Conservation (phyloP, 1,140 invertebrate species). For the Drosophila guanche region DNA sequence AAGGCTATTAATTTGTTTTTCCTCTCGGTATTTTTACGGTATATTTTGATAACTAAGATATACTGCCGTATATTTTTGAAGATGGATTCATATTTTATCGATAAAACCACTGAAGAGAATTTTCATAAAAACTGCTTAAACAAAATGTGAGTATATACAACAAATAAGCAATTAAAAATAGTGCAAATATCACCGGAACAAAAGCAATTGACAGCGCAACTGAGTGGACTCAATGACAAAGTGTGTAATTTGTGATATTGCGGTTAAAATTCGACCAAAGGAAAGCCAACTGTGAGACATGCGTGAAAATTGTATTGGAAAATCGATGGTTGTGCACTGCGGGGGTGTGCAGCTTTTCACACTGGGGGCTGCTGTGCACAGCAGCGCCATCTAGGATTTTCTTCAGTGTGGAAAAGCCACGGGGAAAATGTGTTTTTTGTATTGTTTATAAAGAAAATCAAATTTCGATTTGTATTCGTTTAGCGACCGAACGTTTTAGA, state of each 20-base stretch:
- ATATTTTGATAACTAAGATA: no score
- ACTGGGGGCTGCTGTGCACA: conserved; percentile 58
- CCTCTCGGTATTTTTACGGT: no score
- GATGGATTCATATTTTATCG: not conserved
- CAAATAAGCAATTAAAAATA: conserved; percentile 42
- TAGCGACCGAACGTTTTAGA: conserved; percentile 52
- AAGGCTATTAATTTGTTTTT: no score
- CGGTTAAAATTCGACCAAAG: conserved; percentile 8
- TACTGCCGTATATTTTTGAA: no score
- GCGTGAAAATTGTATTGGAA: conserved; percentile 65
- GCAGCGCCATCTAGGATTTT: conserved; percentile 65
- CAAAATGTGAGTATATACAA: conserved; percentile 71
- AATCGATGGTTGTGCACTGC: conserved; percentile 57
- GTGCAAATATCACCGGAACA: conserved; percentile 18
- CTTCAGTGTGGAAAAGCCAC: conserved; percentile 19
- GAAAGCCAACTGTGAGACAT: conserved; percentile 18
- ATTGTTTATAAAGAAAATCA: conserved; percentile 58
- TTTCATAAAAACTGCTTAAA: conserved; percentile 76
- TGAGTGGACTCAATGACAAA: conserved; percentile 4
- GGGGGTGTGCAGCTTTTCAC: conserved; percentile 66
- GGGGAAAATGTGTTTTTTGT: conserved; percentile 61
- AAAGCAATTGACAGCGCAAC: not conserved
- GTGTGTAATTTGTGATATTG: not conserved
- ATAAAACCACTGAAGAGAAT: conserved; percentile 46
- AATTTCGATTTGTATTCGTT: not conserved